Base-by-base conservation (phyloP, 2,113 vertebrate genomes). In the Lichenostomus cassidix region DNA sequence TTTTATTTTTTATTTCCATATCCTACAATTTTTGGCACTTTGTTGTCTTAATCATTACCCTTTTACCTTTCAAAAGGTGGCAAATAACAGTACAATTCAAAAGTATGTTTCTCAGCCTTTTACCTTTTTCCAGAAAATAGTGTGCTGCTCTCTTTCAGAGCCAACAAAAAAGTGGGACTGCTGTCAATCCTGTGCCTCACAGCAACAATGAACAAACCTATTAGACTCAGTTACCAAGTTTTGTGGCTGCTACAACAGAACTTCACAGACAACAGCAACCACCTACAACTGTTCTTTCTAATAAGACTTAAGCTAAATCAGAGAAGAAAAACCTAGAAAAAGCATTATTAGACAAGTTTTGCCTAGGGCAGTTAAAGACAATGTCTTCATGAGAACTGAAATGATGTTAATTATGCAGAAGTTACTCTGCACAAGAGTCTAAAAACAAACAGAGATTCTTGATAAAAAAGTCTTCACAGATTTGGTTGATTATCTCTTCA, bases 391-490 rank as follows among this genome's bases (percentile, higher is more conserved):
- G 23, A 81, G 33, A 83, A 70, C 15, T 23, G 11, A 59, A 81
- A 74, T 21, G 0, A 65, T 44, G 16, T 56, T 63, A 84, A 91
- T 0, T 0, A 56, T 14, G 20, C 69, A 91, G 24, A 77, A 77
- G 25, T 50, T 63, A 41, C 44, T 8, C 31, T 50, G 35, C 46
- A 31, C 20, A 33, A 15, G 18, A 62, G 17, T 55, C 55, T 52
- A 55, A 75, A 86, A 81, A 39, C 33, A 25, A 71, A 39, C 27
- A 83, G 15, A 93, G 55, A 62, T n/a, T 22, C n/a, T 44, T 47
- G 35, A 33, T 23, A n/a, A 63, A 56, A 86, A 35, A 6, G 23
- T 20, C 44, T 60, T 64, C 37, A 56, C 31, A 11, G 56, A 44
- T 64, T 53, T 5, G 2, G 21, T 7, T 49, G 35, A 47, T 68